Percentiles rank a stretch among this genome's conserved stretches.
Evolutionary conservation across 2,113 vertebrate genomes (phyloP).

Genomic region (Melanerpes formicivorus): DNA sequence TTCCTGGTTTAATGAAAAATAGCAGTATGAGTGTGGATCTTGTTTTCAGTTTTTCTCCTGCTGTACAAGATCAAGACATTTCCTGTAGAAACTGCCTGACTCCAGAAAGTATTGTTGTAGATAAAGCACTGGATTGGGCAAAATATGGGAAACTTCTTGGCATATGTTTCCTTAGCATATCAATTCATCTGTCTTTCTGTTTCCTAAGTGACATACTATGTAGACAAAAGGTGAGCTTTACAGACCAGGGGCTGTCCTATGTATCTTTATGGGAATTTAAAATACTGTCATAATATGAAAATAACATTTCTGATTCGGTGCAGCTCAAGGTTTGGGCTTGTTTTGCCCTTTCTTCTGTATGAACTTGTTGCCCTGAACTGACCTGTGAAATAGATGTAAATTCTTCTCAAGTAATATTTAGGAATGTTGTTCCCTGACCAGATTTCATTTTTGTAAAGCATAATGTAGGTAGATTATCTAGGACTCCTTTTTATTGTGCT

Average conservation of each 20-base stretch:
- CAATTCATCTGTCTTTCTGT: not conserved
- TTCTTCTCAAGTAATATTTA: not conserved
- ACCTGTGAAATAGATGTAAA: not conserved
- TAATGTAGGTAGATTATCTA: not conserved
- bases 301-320: not conserved
- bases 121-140: not conserved
- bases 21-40: not conserved
- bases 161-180: not conserved
- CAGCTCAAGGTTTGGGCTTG: not conserved
- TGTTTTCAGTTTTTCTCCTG: not conserved
- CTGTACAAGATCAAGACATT: not conserved
- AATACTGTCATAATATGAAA: not conserved
- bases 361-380: not conserved
- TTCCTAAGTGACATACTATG: not conserved
- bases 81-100: not conserved
- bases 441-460: not conserved
- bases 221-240: not conserved
- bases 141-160: not conserved
- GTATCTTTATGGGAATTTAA: not conserved
- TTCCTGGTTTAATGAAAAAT: not conserved
- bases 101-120: not conserved
- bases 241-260: fast-evolving
- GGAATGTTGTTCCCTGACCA: not conserved
- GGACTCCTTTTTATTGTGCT: not conserved
- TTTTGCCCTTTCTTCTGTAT: not conserved